phyloP scores from a whole-genome alignment of 1,140 invertebrate genomes.

The Caenorhabditis latens region DNA sequence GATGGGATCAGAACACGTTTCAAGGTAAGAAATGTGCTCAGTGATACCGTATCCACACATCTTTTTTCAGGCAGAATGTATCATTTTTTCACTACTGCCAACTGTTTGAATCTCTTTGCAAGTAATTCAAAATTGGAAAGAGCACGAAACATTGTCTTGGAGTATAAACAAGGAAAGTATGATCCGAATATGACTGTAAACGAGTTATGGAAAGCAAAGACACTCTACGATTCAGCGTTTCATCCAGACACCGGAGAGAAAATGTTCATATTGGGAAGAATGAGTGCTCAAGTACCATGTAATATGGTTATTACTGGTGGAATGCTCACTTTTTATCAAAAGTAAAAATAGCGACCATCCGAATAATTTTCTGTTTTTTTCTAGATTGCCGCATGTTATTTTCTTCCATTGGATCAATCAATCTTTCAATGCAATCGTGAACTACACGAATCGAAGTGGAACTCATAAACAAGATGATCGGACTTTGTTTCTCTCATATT shows the following conservation, averaged over 20 bases:
- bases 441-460: conserved; percentile 97
- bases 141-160: conserved; percentile 84
- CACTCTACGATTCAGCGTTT: conserved; percentile 95
- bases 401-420: conserved; percentile 91
- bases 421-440: conserved; percentile 98
- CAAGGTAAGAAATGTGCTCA: conserved; percentile 80
- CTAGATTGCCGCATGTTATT: conserved; percentile 84
- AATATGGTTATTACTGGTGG: conserved; percentile 90
- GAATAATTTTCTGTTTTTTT: background rate
- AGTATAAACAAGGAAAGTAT: conserved; percentile 82
- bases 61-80: conserved; percentile 82
- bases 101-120: conserved; percentile 88
- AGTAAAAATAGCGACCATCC: conserved; percentile 61
- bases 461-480: conserved; percentile 80
- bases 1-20: conserved; percentile 94
- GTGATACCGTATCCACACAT: too few species aligned
- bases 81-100: conserved; percentile 94
- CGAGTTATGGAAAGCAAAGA: conserved; percentile 91
- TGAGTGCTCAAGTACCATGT: conserved; percentile 83
- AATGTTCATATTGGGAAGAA: conserved; percentile 94
- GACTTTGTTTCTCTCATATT: conserved; percentile 89
- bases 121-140: conserved; percentile 83
- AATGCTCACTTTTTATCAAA: conserved; percentile 85
- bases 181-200: conserved; percentile 82
- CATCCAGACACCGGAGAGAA: conserved; percentile 98